Base-by-base conservation (phyloP, 2,888 invertebrate genomes). In the Melinopterus prodromus region DNA sequence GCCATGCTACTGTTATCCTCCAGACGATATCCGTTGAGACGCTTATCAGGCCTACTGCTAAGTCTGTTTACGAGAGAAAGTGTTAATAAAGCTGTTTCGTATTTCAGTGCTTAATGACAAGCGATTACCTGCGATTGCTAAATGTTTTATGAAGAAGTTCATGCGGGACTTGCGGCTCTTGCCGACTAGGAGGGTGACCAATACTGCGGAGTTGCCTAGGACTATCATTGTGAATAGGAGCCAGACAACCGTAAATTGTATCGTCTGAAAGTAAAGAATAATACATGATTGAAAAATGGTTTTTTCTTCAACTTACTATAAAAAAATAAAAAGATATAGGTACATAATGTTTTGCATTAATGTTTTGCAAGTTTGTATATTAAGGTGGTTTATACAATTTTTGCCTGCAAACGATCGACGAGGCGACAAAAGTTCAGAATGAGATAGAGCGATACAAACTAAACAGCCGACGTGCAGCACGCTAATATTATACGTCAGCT, bases 11-110 rank as follows among this genome's bases (percentile, higher is more conserved):
- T 2, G 97, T 97, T 81, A 95, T 94, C 86, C 96, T 94, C 94
- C 97, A 97, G 79, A 96, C 92, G 81, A 98, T 97, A 86, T 98
- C 98, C 12, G 96, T 97, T 82, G 96, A 92, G 69, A 98, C 97
- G 88, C 95, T 96, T 86, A 97, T 94, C 79, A 98, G 90, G 15
- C 97, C 97, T 79, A 98, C 97, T 83, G 94, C 93, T 77, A 98
- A 91, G 93, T 98, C 97, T 97, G 92, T 26, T 92, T 92, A 71
- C 38, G 16, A 71, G 77, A 78, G 71, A 76, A 79, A 71, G 35
- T 15, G 15, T 71, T 7, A 53, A 12, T 26, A 26, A 1, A 26
- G 3, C 26, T 26, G 26, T 26, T 1, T 26, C 26, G 3, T 2
- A 26, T 26, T 26, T 26, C 3, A 26, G 26, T 26, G 26, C 3